Base-by-base conservation (phyloP, 2,888 invertebrate genomes). In the Electrophaes corylata region DNA sequence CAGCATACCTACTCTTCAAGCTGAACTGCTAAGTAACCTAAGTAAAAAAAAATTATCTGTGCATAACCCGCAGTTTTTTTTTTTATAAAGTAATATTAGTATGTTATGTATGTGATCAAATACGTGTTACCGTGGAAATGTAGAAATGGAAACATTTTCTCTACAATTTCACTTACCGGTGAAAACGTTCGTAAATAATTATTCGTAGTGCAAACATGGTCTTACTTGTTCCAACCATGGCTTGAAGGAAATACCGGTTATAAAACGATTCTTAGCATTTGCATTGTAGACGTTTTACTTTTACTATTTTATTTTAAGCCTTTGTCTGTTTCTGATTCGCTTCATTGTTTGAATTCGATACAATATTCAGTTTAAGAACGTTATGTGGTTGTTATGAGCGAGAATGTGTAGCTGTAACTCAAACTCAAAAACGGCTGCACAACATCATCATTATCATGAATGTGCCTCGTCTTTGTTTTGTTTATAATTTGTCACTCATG, bases 181-280 rank as follows among this genome's bases (percentile, higher is more conserved):
- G 57, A 60, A 64, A 66, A 60, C 53, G 35, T 50, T 51, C 49
- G 48, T 47, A 53, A 37, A 39, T 43, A 57, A 37, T 57, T 51
- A 40, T 35, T 29, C 33, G 44, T 23, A 49, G 47, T 52, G 43
- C 35, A 51, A 57, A 60, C 59, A 57, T 60, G 40, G 44, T 41
- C 50, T 46, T 51, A 31, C 29, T 41, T 50, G 51, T 57, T 53
- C 23, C 29, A 43, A 48, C 19, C 45, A 35, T 46, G 31, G 39
- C 51, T 49, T 41, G 53, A 41, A 41, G 49, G 55, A 59, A 57
- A 58, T 54, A 51, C 52, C 43, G 44, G 58, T 58, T 60, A 48
- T 19, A 31, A 49, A 39, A 57, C 65, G 33, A 63, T 62, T 65
- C 67, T 56, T 31, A n/a, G 49, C 55, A 72, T 68, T 65, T 45